Conservation (phyloP, 2,888 invertebrate genomes). For the Gibbula magus region DNA sequence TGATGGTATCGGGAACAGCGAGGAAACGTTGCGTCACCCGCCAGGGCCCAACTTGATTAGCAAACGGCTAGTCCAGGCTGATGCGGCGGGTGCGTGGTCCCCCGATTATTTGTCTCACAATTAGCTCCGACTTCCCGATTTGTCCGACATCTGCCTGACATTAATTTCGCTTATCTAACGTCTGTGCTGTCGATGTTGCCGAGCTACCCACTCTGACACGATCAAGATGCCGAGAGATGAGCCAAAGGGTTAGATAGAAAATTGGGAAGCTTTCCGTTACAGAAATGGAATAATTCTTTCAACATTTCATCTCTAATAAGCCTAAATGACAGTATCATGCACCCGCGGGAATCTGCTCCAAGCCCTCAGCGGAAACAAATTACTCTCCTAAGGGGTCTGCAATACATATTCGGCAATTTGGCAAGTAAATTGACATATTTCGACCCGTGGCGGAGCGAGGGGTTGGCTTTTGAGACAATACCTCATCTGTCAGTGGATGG, state of each 20-base stretch:
- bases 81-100: neutral
- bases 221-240: constrained; percentile 33
- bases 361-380: constrained; percentile 5
- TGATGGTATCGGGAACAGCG: neutral
- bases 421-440: constrained; percentile 24
- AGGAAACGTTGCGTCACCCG: neutral
- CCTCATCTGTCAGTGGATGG: neutral
- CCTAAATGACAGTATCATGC: constrained; percentile 25
- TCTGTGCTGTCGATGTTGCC: constrained; percentile 17
- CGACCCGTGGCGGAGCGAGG: constrained; percentile 10
- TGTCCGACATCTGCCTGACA: constrained; percentile 38
- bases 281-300: constrained; percentile 32
- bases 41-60: neutral
- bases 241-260: neutral
- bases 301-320: constrained; percentile 35
- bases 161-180: constrained; percentile 38
- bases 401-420: constrained; percentile 24
- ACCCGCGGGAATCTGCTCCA: neutral
- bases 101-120: constrained; percentile 18
- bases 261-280: constrained; percentile 28
- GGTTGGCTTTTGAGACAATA: constrained; percentile 18
- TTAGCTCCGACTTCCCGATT: constrained; percentile 18
- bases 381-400: constrained; percentile 21
- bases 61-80: neutral
- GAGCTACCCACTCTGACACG: constrained; percentile 25